phyloP scores from a whole-genome alignment of 2,888 invertebrate species.

The Lumbricus terrestris region DNA sequence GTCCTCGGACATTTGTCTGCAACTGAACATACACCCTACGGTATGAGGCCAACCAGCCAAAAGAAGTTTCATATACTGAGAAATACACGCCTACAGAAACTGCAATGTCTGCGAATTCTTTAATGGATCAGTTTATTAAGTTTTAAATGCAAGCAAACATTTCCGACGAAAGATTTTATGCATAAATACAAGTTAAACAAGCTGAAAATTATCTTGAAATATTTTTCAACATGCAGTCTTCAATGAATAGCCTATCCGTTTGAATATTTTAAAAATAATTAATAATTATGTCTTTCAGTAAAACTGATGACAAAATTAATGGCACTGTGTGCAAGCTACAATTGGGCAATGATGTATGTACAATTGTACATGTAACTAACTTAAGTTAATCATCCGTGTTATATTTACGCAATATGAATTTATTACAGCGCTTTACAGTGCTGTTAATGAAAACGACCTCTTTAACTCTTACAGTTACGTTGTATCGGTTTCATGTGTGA shows the following conservation, averaged over 20 bases:
- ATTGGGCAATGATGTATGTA: neutral
- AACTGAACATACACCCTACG: neutral
- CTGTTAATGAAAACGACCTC: neutral
- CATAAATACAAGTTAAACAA: neutral
- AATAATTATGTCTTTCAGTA: neutral
- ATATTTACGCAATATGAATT: neutral
- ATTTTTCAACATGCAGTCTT: neutral
- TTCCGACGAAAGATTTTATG: neutral
- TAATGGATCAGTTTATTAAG: neutral
- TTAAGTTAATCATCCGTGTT: neutral
- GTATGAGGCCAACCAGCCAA: neutral
- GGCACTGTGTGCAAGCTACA: neutral
- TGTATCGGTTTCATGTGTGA: neutral
- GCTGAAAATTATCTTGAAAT: neutral
- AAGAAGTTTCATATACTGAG: neutral
- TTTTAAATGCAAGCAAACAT: neutral
- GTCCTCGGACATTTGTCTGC: neutral
- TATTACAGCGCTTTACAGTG: neutral
- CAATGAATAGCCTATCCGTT: neutral
- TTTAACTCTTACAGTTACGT: neutral
- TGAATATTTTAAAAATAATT: neutral
- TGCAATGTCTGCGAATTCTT: neutral
- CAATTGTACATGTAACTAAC: too few species aligned
- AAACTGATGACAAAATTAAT: neutral
- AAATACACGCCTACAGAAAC: neutral